Base-by-base conservation (phyloP, 2,888 invertebrate species). In the Aphidoletes aphidimyza region DNA sequence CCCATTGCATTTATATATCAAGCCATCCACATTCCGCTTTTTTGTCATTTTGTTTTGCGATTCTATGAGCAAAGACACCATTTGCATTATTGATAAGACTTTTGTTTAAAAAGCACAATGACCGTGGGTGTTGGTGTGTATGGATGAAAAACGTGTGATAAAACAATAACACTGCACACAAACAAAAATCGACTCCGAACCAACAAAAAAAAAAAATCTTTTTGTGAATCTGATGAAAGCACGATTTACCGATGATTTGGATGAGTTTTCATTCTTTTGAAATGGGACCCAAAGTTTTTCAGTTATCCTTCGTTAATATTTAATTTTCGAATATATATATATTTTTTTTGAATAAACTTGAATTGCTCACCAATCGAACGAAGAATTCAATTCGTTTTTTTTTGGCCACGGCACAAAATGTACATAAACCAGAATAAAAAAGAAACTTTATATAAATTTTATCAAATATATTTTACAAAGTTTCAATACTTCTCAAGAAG, bases 81-180 rank as follows among this genome's bases (percentile, higher is more conserved):
- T 69, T 34, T 69, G 69, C 69, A 69, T 69, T 14, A 69, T 69
- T 69, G 26, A 69, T 69, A 69, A 69, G 26, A 30, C 69, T 69
- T 69, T 69, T 69, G 54, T 69, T 69, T 69, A 69, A 69, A 30
- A 30, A 2, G 22, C 54, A 54, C 47, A 47, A 17, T 17, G 2
- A 47, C 47, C 9, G 19, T 22, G 22, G 26, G 19, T 6, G 26
- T 54, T 11, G 47, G 17, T 47, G 47, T 11, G 39, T 39, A 39
- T 47, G 11, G 11, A 19, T 17, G 47, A 19, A 47, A 47, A 47
- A 17, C 17, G 17, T 47, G 17, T 47, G 47, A 47, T 17, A 47
- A 47, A 47, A 47, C n/a, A n/a, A n/a, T n/a, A n/a, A n/a, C n/a
- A n/a, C n/a, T n/a, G n/a, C n/a, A n/a, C n/a, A n/a, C n/a, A n/a